phyloP scores from a whole-genome alignment of 2,888 invertebrate species.

The Eutolmus rufibarbis region DNA sequence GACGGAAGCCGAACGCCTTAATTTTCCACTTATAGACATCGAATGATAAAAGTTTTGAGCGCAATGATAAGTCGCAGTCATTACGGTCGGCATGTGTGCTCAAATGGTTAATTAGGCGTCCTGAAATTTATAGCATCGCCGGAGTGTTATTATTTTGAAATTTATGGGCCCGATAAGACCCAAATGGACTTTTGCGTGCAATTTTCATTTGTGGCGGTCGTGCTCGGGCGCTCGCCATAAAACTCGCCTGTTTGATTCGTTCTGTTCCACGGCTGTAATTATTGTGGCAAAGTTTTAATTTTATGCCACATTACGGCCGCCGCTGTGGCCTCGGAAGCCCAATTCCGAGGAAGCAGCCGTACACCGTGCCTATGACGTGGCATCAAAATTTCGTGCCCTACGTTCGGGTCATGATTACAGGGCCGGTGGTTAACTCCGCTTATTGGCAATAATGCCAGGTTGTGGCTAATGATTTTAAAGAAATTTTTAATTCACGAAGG shows the following conservation, averaged over 20 bases:
- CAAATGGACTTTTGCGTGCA: slow-evolving; percentile 20
- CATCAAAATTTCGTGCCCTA: background rate
- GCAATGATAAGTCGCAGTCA: background rate
- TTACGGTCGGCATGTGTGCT: slow-evolving; percentile 18
- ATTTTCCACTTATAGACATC: slow-evolving; percentile 1
- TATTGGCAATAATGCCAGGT: background rate
- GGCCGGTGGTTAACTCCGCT: background rate
- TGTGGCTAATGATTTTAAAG: background rate
- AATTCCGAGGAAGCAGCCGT: background rate
- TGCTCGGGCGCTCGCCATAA: background rate
- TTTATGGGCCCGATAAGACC: slow-evolving; percentile 29
- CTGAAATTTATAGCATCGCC: slow-evolving; percentile 32
- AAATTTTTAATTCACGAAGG: background rate
- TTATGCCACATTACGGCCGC: slow-evolving; percentile 39
- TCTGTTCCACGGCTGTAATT: slow-evolving; percentile 37
- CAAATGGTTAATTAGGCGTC: slow-evolving; percentile 21
- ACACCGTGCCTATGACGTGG: background rate
- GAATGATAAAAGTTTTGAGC: background rate
- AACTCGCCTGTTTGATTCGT: slow-evolving; percentile 11
- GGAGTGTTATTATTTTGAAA: slow-evolving; percentile 35
- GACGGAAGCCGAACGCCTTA: background rate
- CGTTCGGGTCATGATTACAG: background rate
- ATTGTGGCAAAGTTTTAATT: slow-evolving; percentile 43
- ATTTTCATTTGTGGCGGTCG: slow-evolving; percentile 12
- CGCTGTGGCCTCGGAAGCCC: background rate